A percentile compares a stretch with the other conserved stretches of the same genome.
Evolutionary conservation across 1,140 invertebrate genomes (phyloP).

Genomic region (Neomicropteryx cornuta): DNA sequence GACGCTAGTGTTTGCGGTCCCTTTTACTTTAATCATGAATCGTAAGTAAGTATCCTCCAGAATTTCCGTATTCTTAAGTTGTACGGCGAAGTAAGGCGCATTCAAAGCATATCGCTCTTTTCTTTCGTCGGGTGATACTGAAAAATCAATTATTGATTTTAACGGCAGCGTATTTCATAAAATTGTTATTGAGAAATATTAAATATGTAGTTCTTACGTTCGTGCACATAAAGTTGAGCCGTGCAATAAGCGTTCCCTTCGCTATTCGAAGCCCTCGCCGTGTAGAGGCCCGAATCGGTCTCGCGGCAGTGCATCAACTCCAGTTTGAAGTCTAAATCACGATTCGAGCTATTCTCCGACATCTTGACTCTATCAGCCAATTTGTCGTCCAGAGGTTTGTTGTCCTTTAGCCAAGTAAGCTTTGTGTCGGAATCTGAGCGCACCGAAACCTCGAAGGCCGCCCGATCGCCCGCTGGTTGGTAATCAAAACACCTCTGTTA

Average conservation of each 20-base stretch:
- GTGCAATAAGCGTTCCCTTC: conserved; percentile 72
- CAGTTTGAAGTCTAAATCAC: conserved; percentile 49
- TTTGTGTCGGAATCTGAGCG: conserved; percentile 31
- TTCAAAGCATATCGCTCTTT: conserved; percentile 58
- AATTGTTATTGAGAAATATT: no score
- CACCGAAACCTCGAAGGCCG: conserved; percentile 72
- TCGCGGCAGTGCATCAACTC: conserved; percentile 69
- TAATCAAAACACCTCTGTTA: no score
- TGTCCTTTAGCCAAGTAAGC: conserved; percentile 85
- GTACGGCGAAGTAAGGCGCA: conserved; percentile 68
- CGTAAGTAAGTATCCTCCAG: conserved; percentile 76
- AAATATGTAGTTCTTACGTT: conserved; percentile 48
- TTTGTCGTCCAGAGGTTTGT: conserved; percentile 66
- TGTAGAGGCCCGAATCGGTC: conserved; percentile 83
- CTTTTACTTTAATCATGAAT: conserved; percentile 83
- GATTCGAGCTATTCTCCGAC: conserved; percentile 36
- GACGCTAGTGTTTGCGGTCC: conserved; percentile 72
- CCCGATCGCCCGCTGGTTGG: conserved; percentile 69
- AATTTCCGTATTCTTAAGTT: conserved; percentile 76
- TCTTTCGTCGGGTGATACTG: conserved; percentile 62
- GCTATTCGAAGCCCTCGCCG: conserved; percentile 74
- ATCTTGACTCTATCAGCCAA: conserved; percentile 64
- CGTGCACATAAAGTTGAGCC: conserved; percentile 72
- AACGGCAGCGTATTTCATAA: no score
- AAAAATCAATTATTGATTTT: conserved; percentile 12